These are phyloP conservation scores for Coreius guichenoti DNA, from an alignment of 2,797 vertebrate genomes.

Conservation along the genomic window DNA sequence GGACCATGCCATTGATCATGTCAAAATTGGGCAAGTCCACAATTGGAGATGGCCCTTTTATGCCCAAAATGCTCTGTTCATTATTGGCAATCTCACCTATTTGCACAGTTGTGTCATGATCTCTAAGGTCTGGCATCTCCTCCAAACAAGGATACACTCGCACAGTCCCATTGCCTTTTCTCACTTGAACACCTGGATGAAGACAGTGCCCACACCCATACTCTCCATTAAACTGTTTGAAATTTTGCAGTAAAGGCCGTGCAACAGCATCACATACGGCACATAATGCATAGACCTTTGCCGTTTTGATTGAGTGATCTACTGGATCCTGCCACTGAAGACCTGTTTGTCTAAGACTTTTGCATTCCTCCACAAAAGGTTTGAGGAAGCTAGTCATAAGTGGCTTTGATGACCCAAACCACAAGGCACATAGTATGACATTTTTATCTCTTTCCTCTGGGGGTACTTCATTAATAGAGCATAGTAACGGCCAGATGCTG, in stretches of 20 bases:
- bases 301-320: conserved; percentile 4
- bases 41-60: conserved; percentile 49
- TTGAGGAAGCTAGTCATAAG: no score
- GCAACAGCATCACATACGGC: conserved; percentile 24
- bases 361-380: no score
- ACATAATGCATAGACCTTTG: conserved; percentile 26
- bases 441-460: conserved; percentile 44
- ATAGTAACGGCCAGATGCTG: conserved; percentile 47
- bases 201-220: conserved; percentile 12
- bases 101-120: conserved; percentile 48
- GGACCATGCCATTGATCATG: conserved; percentile 50
- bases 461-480: conserved; percentile 47
- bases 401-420: conserved; percentile 1
- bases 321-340: conserved; percentile 33
- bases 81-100: conserved; percentile 53
- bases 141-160: conserved; percentile 32
- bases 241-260: conserved; percentile 5
- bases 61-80: conserved; percentile 48
- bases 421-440: conserved; percentile 47
- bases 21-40: conserved; percentile 49
- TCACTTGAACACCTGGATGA: conserved; percentile 9
- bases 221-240: conserved; percentile 20
- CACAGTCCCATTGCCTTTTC: not conserved
- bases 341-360: conserved; percentile 10
- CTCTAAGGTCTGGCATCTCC: not conserved